Base-by-base conservation (phyloP, 2,888 invertebrate genomes). In the Achlya flavicornis region DNA sequence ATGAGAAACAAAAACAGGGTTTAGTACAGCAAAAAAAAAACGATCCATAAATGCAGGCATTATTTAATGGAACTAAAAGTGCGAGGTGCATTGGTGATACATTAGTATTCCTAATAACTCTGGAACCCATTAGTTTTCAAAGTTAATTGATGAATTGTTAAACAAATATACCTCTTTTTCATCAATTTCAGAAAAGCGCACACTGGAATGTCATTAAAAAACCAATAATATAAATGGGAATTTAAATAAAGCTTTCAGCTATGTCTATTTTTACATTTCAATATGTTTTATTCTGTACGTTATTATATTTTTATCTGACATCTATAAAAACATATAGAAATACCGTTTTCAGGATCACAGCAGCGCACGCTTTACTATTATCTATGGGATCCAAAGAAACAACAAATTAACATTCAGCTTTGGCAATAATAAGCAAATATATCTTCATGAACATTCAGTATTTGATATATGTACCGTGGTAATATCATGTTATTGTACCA, bases 21-120 rank as follows among this genome's bases (percentile, higher is more conserved):
- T 69, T 14, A 65, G 46, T 61, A 68, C 64, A 74, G 64, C 67
- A 74, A 64, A 38, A 60, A 43, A 58, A 63, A 58, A 80, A 67
- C 66, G 43, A n/a, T 65, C 58, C 68, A 67, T 63, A 66, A 64
- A 57, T 62, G 65, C 78, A 82, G 74, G 76, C 79, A 78, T 71
- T 74, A 75, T 64, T 61, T 74, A 73, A 19, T 26, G 12, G 79
- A 85, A 74, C 59, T 65, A 72, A 84, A 73, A 73, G 90, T 92
- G 92, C 91, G 77, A 74, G 82, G 92, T 92, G 92, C 92, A 84
- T 75, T 77, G 90, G 90, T 90, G 86, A 70, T 83, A 81, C 79
- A 79, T 83, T 69, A 73, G 70, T 74, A 76, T 67, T 65, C 61
- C 71, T 64, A 66, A 63, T 33, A 41, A 63, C 73, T 80, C 79